Conservation (phyloP, 2,113 vertebrate genomes). For the human region GRCh38 chr5:20010501-20011000, state of each 20-base stretch:
- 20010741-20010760: neutral
- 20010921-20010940: no score
- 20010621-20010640: neutral
- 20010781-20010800: neutral
- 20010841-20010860: neutral
- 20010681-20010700: neutral
- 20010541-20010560: neutral
- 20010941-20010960: neutral
- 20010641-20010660: neutral
- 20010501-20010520: no score
- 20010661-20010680: neutral
- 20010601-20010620: neutral
- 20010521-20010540: neutral
- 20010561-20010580: neutral
- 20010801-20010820: neutral
- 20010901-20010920: neutral
- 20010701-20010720: neutral
- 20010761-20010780: neutral
- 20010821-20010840: neutral
- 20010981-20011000: no score
- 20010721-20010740: neutral
- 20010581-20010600: neutral
- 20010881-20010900: neutral
- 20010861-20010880: neutral
- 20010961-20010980: neutral